Conservation (phyloP, 2,797 vertebrate species). For the Pempheris klunzingeri region DNA sequence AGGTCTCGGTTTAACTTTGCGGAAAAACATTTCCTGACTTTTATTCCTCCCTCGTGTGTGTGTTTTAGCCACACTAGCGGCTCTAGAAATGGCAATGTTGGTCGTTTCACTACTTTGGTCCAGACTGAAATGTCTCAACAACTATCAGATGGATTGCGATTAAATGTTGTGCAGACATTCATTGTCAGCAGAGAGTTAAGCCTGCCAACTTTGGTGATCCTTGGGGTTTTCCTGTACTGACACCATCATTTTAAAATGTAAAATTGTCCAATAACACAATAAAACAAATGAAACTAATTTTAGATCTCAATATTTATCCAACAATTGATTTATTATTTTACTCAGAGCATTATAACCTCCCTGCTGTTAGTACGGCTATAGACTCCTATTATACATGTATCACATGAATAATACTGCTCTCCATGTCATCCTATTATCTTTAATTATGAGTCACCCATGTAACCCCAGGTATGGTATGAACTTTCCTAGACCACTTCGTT, state of each 20-base stretch:
- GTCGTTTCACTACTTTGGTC: not conserved
- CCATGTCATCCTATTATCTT: conserved; percentile 11
- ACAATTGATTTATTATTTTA: not conserved
- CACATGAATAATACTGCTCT: not conserved
- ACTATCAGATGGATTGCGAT: not conserved
- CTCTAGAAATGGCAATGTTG: not conserved
- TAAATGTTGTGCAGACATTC: not conserved
- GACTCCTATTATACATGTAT: not conserved
- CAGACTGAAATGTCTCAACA: conserved; percentile 10
- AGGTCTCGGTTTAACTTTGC: not conserved
- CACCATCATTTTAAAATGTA: too few relatives aligned
- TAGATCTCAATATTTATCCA: not conserved
- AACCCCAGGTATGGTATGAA: conserved; percentile 19
- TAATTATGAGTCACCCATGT: conserved; percentile 14
- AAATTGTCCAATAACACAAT: too few relatives aligned
- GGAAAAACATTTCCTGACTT: conserved; percentile 5
- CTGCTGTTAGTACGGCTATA: not conserved
- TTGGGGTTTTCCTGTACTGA: too few relatives aligned
- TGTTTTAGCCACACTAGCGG: not conserved
- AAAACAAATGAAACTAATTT: not conserved
- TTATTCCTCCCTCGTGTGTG: not conserved
- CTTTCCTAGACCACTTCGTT: conserved; percentile 44
- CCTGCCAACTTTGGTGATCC: too few relatives aligned
- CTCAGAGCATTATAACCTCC: not conserved
- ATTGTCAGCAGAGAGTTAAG: too few relatives aligned